Evolutionary conservation across 2,113 vertebrate genomes (phyloP).

Genomic region (Tinamus guttatus): DNA sequence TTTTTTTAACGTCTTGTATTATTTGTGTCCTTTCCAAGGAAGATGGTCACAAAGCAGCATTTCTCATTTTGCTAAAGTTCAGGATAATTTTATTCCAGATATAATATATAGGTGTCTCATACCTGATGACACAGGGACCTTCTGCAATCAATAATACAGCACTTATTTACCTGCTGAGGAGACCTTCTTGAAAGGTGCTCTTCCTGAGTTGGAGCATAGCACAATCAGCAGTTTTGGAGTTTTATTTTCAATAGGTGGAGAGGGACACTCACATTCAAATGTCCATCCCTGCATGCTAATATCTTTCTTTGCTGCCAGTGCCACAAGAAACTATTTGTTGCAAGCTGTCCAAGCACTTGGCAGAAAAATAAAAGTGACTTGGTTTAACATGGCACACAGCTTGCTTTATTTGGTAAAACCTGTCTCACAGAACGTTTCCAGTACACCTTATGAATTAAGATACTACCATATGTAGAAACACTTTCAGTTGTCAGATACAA

Average conservation of each 20-base stretch:
- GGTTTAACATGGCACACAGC: not conserved
- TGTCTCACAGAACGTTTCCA: not conserved
- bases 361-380: not conserved
- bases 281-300: not conserved
- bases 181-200: not conserved
- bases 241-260: not conserved
- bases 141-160: not conserved
- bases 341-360: not conserved
- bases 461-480: not conserved
- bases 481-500: not conserved
- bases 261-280: not conserved
- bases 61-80: not conserved
- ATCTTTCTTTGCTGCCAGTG: not conserved
- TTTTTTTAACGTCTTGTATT: not conserved
- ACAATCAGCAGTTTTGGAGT: not conserved
- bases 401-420: not conserved
- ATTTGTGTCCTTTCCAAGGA: not conserved
- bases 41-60: not conserved
- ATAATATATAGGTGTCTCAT: not conserved
- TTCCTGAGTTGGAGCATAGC: not conserved
- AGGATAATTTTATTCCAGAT: not conserved
- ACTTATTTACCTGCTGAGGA: not conserved
- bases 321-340: not conserved
- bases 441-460: not conserved
- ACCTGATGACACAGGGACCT: not conserved